Evolutionary conservation across 2,888 invertebrate species (phyloP).

Genomic region (Ectemnius cavifrons): DNA sequence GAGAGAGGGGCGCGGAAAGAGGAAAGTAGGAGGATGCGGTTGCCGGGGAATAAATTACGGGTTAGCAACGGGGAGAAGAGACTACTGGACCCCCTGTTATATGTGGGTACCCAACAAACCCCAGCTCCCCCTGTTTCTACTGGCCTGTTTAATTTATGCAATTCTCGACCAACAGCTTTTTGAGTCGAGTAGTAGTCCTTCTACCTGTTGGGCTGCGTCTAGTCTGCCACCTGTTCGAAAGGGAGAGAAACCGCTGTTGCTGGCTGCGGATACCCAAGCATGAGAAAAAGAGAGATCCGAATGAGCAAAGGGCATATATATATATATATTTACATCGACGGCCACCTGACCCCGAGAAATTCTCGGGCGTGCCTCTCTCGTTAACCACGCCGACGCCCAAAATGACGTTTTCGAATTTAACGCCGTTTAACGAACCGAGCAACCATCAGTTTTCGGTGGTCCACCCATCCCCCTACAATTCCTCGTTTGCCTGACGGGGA

Average conservation of each 20-base stretch:
- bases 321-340: constrained; percentile 45
- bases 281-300: constrained; percentile 14
- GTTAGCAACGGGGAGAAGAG: constrained; percentile 25
- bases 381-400: constrained; percentile 24
- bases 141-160: constrained; percentile 58
- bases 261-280: not conserved
- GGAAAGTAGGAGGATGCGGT: constrained; percentile 38
- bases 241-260: constrained; percentile 23
- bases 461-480: not conserved
- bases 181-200: constrained; percentile 49
- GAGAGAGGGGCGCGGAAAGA: constrained; percentile 22
- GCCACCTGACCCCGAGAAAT: constrained; percentile 9
- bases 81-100: constrained; percentile 39
- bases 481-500: not conserved
- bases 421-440: constrained; percentile 52
- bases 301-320: not conserved
- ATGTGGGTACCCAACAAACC: constrained; percentile 35
- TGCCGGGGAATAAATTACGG: constrained; percentile 56
- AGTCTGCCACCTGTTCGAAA: constrained; percentile 58
- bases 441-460: constrained; percentile 44
- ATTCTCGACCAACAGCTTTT: constrained; percentile 56
- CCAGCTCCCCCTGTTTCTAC: not conserved
- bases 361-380: constrained; percentile 19
- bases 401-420: constrained; percentile 50
- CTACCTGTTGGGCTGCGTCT: constrained; percentile 62